phyloP scores from a whole-genome alignment of 2,113 vertebrate genomes.

The Dasypus novemcinctus region DNA sequence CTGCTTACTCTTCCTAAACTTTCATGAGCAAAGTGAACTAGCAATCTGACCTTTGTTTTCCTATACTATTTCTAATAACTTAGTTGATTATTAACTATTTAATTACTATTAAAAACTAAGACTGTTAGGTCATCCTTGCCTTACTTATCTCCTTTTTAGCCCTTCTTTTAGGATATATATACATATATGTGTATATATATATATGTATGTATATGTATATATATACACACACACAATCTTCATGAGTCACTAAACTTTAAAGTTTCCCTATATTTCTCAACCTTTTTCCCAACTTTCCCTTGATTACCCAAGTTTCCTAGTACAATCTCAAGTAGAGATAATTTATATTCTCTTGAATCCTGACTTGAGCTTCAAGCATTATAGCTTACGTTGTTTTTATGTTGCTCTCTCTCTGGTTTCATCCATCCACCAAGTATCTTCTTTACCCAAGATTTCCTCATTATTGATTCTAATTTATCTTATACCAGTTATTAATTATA shows the following conservation, averaged over 20 bases:
- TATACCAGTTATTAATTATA: background rate
- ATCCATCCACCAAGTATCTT: background rate
- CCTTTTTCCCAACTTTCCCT: background rate
- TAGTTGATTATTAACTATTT: background rate
- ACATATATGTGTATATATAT: no score
- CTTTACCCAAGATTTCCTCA: background rate
- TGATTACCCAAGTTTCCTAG: background rate
- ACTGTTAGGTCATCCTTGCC: background rate
- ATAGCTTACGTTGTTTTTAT: background rate
- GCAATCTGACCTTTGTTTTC: background rate
- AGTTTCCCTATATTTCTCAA: background rate
- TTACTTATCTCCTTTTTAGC: background rate
- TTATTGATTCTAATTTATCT: background rate
- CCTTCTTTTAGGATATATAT: background rate
- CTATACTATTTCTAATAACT: background rate
- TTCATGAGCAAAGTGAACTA: background rate
- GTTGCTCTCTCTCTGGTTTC: background rate
- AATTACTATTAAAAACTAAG: background rate
- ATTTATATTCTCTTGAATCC: background rate
- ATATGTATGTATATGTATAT: no score
- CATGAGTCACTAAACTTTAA: background rate
- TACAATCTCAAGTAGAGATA: background rate
- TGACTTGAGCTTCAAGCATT: background rate
- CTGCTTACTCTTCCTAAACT: fast-evolving
- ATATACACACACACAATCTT: no score